Evolutionary conservation across 2,797 vertebrate genomes (phyloP).

Genomic region (Chromobotia macracanthus): DNA sequence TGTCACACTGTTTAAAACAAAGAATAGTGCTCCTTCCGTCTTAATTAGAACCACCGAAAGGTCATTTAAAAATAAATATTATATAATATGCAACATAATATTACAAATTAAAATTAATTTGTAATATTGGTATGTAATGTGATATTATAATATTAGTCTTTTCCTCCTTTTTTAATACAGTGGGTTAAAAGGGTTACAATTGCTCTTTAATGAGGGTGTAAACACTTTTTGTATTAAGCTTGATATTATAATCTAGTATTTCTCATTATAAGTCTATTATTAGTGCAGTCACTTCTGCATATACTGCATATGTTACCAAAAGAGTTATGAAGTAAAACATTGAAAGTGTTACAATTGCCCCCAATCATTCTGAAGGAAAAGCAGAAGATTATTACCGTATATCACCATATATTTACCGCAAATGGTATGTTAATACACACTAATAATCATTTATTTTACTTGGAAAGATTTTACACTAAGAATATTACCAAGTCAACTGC

Average conservation of each 20-base stretch:
- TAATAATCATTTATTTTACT: neutral
- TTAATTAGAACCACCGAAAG: too few species aligned
- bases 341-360: too few species aligned
- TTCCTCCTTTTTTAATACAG: neutral
- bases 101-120: too few species aligned
- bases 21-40: too few species aligned
- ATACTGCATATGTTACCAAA: neutral
- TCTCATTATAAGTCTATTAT: neutral
- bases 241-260: neutral
- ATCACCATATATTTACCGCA: neutral
- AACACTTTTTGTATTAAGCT: neutral
- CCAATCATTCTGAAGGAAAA: conserved; percentile 13
- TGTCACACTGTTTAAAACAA: too few species aligned
- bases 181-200: neutral
- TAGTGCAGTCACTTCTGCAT: neutral
- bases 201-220: neutral
- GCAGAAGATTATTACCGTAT: neutral
- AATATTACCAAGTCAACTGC: neutral
- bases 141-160: too few species aligned
- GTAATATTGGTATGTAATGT: too few species aligned
- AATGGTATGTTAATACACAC: neutral
- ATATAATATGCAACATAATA: too few species aligned
- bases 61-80: too few species aligned
- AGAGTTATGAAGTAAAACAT: too few species aligned
- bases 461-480: neutral